phyloP scores from a whole-genome alignment of 2,888 invertebrate species.

The Ctena decussata region DNA sequence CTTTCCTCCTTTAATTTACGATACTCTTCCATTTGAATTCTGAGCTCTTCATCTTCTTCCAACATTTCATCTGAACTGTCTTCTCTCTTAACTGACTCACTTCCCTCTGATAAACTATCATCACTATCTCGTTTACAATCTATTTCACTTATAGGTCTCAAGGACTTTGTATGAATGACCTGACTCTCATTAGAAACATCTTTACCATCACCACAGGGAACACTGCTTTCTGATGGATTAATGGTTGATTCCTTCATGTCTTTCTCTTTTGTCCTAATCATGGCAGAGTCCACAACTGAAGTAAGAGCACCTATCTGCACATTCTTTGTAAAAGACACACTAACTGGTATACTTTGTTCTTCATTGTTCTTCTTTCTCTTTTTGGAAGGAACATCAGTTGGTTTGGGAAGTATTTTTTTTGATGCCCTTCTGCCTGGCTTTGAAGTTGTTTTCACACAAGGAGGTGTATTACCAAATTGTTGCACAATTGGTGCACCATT shows the following conservation, averaged over 20 bases:
- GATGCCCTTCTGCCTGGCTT: neutral
- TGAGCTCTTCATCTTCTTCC: constrained; percentile 70
- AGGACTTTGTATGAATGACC: neutral
- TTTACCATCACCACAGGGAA: neutral
- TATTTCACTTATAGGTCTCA: neutral
- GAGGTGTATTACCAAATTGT: neutral
- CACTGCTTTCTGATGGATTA: neutral
- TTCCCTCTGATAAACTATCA: neutral
- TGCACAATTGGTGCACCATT: neutral
- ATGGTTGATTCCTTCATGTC: neutral
- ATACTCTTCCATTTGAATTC: constrained; percentile 68
- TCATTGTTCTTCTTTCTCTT: neutral
- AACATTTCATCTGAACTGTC: neutral
- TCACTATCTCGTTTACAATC: neutral
- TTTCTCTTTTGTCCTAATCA: no score
- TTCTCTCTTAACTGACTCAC: neutral
- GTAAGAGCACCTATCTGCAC: neutral
- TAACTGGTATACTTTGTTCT: neutral
- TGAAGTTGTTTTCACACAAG: neutral
- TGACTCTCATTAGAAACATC: neutral
- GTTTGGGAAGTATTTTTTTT: neutral
- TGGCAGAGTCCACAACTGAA: no score
- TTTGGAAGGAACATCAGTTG: neutral
- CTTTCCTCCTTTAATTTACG: constrained; percentile 65
- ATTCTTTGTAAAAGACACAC: neutral